Evolutionary conservation across 2,888 invertebrate species (phyloP).

Genomic region (Drosophila anomalata): DNA sequence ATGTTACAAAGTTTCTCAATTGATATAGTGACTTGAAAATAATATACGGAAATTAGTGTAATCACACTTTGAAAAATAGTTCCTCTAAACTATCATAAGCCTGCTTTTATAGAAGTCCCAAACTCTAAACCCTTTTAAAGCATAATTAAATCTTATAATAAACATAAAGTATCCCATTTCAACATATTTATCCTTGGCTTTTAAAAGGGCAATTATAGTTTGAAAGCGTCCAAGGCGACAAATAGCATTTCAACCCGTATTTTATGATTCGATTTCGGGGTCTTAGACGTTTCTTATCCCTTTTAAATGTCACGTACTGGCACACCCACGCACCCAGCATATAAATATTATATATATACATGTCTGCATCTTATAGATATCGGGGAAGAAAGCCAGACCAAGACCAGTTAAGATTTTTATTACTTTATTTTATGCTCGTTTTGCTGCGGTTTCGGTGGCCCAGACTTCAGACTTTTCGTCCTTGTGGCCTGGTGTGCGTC

Average conservation of each 20-base stretch:
- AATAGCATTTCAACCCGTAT: conserved; percentile 53
- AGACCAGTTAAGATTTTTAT: conserved; percentile 68
- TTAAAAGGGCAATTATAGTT: conserved; percentile 65
- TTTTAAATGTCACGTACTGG: conserved; percentile 71
- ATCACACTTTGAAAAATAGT: neutral
- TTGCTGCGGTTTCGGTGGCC: conserved; percentile 42
- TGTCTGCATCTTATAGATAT: conserved; percentile 71
- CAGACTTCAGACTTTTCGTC: conserved; percentile 22
- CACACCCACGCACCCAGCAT: conserved; percentile 36
- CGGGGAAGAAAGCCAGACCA: conserved; percentile 45
- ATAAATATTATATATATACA: conserved; percentile 57
- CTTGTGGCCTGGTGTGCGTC: neutral
- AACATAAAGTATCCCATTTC: neutral
- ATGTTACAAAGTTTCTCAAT: conserved; percentile 5
- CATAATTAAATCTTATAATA: neutral
- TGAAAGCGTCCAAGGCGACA: conserved; percentile 47
- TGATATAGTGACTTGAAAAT: conserved; percentile 15
- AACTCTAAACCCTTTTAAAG: neutral
- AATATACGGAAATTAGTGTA: neutral
- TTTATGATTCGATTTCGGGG: conserved; percentile 76
- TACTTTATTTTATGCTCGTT: conserved; percentile 76
- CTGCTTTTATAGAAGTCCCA: neutral
- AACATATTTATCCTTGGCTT: conserved; percentile 7
- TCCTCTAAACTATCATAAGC: neutral
- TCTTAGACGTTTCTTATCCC: conserved; percentile 70